Percentiles rank a stretch among this genome's conserved stretches.
phyloP scores from a whole-genome alignment of 2,113 vertebrate genomes.

The Podarcis cretensis region DNA sequence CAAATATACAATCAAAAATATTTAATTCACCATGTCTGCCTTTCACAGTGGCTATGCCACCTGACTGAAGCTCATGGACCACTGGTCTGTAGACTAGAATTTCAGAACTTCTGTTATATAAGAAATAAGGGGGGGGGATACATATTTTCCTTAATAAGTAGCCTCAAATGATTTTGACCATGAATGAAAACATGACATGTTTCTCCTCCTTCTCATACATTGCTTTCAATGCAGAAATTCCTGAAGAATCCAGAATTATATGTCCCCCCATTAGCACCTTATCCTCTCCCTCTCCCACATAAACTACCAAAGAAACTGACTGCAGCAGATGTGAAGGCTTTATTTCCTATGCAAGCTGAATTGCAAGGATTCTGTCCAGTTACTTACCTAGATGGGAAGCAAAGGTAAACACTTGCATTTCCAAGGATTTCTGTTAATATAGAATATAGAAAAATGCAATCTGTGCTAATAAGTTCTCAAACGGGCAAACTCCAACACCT shows the following conservation, averaged over 20 bases:
- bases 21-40: no score
- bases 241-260: constrained; percentile 85
- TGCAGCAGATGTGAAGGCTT: constrained; percentile 79
- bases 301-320: constrained; percentile 85
- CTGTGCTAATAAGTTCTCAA: background rate
- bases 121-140: background rate
- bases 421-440: background rate
- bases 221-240: constrained; percentile 82
- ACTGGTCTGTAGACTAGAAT: no score
- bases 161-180: background rate
- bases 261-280: constrained; percentile 82
- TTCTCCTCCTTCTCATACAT: background rate
- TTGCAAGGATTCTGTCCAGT: constrained; percentile 93
- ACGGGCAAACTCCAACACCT: background rate
- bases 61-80: no score
- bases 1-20: no score
- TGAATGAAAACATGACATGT: background rate
- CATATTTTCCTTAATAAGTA: background rate
- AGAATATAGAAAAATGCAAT: background rate
- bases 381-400: constrained; percentile 88
- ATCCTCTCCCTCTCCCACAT: constrained; percentile 78
- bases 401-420: constrained; percentile 78
- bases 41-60: no score
- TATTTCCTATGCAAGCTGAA: constrained; percentile 84
- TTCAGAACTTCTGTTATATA: no score